Evolutionary conservation across 2,797 vertebrate species (phyloP).

Genomic region (Bovichtus variegatus): DNA sequence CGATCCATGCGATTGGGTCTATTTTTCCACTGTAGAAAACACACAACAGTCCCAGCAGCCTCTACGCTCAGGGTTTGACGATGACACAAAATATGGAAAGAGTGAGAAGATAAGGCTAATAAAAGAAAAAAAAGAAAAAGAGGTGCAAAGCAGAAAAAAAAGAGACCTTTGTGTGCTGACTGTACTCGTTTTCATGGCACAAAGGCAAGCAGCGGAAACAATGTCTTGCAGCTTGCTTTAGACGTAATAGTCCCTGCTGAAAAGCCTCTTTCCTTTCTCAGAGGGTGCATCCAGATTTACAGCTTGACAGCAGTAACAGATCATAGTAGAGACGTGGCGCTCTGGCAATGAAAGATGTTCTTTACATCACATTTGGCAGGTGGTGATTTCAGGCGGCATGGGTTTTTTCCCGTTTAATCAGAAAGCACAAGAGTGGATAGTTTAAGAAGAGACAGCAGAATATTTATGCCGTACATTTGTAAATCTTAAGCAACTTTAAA

Average conservation of each 20-base stretch:
- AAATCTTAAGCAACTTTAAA: constrained; percentile 25
- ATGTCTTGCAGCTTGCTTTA: constrained; percentile 62
- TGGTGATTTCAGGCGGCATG: constrained; percentile 37
- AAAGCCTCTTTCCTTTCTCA: constrained; percentile 70
- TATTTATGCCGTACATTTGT: constrained; percentile 32
- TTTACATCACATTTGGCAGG: constrained; percentile 68
- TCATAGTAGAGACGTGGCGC: constrained; percentile 58
- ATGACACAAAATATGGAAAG: constrained; percentile 33
- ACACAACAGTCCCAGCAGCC: constrained; percentile 23
- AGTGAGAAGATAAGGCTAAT: constrained; percentile 38
- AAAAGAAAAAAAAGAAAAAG: constrained; percentile 53
- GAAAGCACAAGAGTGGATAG: constrained; percentile 29
- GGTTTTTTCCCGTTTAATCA: constrained; percentile 59
- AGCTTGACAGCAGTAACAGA: constrained; percentile 70
- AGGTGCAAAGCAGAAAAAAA: constrained; percentile 40
- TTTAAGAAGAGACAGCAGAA: constrained; percentile 30
- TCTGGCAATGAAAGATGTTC: constrained; percentile 43
- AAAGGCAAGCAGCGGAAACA: constrained; percentile 55
- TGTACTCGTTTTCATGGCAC: constrained; percentile 60
- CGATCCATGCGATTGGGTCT: neutral
- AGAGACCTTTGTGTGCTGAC: constrained; percentile 59
- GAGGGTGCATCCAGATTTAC: constrained; percentile 81
- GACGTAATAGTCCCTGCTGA: constrained; percentile 69
- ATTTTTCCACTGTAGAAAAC: constrained; percentile 16
- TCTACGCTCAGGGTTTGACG: constrained; percentile 37